Percentiles rank a stretch among this genome's conserved stretches.
These are phyloP conservation scores for Neotoxoptera formosana DNA, from an alignment of 1,140 invertebrate species.

Conservation along the genomic window DNA sequence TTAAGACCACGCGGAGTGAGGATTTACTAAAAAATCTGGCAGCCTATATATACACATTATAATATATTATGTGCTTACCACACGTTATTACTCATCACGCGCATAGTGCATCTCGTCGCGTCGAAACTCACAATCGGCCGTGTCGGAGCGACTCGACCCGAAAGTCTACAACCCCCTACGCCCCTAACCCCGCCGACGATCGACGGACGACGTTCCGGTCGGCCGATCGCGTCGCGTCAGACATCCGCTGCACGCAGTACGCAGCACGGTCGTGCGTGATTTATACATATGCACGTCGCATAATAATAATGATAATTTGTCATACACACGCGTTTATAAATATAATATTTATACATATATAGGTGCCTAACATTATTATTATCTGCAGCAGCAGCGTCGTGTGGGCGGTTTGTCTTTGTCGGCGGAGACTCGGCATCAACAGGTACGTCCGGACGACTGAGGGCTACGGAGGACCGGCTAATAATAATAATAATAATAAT, in stretches of 20 bases:
- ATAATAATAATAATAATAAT: neutral
- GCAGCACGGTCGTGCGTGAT: neutral
- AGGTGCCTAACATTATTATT: neutral
- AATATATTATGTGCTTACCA: no score
- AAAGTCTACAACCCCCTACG: neutral
- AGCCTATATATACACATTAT: no score
- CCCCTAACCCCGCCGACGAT: neutral
- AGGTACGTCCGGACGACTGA: neutral
- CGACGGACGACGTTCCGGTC: neutral
- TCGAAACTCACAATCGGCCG: neutral
- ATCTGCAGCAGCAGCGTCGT: neutral
- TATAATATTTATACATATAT: neutral
- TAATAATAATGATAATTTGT: no score
- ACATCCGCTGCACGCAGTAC: neutral
- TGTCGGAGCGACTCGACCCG: neutral
- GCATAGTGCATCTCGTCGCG: neutral
- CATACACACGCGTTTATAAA: neutral
- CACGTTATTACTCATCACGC: no score
- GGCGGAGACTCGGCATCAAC: neutral
- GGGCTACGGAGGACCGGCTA: neutral
- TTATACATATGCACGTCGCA: neutral
- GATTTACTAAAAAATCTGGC: no score
- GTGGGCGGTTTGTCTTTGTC: slow-evolving; percentile 28
- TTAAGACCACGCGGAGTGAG: no score
- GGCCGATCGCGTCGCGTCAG: neutral